Conservation (phyloP, 2,797 vertebrate genomes). For the Pantherophis vulpinus region DNA sequence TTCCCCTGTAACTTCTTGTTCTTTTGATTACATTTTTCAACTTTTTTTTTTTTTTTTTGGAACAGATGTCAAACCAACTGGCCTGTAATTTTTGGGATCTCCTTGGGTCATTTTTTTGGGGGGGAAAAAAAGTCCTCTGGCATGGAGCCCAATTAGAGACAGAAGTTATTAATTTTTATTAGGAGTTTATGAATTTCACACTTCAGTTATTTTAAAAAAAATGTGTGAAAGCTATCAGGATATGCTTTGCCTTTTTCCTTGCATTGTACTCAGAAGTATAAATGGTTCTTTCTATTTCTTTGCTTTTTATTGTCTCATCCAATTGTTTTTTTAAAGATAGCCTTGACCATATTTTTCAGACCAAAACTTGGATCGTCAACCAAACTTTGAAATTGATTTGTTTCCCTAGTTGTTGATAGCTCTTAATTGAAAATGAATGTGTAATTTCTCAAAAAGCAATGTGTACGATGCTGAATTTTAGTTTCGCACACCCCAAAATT, state of each 20-base stretch:
- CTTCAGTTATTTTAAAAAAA: background rate
- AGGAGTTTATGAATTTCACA: background rate
- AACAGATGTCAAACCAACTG: background rate
- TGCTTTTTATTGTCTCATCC: background rate
- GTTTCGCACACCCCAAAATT: background rate
- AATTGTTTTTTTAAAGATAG: background rate
- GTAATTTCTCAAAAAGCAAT: background rate
- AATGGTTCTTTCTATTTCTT: background rate
- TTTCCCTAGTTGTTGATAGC: background rate
- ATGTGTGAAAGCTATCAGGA: background rate
- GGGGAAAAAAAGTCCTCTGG: background rate
- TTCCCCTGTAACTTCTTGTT: background rate
- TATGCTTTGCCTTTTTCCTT: background rate
- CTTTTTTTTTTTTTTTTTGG: background rate
- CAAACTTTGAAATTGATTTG: background rate
- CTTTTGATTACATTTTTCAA: background rate
- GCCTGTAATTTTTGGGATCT: background rate
- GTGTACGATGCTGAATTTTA: background rate
- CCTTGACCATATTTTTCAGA: background rate
- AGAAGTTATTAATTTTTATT: background rate
- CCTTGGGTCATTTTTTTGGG: background rate
- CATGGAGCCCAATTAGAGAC: background rate
- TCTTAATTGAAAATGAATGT: background rate
- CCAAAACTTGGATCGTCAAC: background rate
- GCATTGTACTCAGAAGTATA: too few species aligned